Base-by-base conservation (phyloP, 2,888 invertebrate genomes). In the Chesias legatella region DNA sequence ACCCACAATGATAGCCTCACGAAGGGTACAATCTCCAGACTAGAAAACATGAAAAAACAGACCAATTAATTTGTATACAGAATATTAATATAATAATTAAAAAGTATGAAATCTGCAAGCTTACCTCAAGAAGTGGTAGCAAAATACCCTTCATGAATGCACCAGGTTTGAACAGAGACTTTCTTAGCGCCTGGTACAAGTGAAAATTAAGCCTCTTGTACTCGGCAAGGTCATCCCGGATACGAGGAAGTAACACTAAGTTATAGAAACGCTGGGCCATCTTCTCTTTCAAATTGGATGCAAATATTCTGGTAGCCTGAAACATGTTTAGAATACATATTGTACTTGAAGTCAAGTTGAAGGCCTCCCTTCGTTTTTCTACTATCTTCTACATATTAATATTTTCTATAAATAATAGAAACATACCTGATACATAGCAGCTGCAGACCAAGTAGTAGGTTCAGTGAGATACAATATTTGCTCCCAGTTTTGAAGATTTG, bases 221-320 rank as follows among this genome's bases (percentile, higher is more conserved):
- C 79, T 98, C 98, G 5, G 93, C 93, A 35, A 99, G 92, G 75
- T 99, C 99, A 79, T 99, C 99, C 38, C 99, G 90, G 10, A 99
- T 90, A 43, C 96, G 90, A 0, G 99, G 99, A 26, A 99, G 78
- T 7, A 99, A 80, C n/a, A 98, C 95, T 41, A 97, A 86, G 79
- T 97, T 97, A 67, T 94, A 98, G 82, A 98, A 98, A 26, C 98
- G 89, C 72, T 99, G 98, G 0, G 98, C 98, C 97, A 98, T 97
- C 65, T 95, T 94, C 55, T 97, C 97, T 65, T 97, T 98, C 22
- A 99, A 88, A 76, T 98, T 98, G 0, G 99, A 98, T n/a, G 97
- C 94, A 79, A 99, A 99, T 61, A 99, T 95, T 68, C 98, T 90
- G 0, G 96, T 97, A 0, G 95, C 97, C 86, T 95, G 50, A 13